A percentile compares a stretch with the other conserved stretches of the same genome.
Evolutionary conservation across 2,113 vertebrate genomes (phyloP).

Genomic region (Heterocephalus glaber): DNA sequence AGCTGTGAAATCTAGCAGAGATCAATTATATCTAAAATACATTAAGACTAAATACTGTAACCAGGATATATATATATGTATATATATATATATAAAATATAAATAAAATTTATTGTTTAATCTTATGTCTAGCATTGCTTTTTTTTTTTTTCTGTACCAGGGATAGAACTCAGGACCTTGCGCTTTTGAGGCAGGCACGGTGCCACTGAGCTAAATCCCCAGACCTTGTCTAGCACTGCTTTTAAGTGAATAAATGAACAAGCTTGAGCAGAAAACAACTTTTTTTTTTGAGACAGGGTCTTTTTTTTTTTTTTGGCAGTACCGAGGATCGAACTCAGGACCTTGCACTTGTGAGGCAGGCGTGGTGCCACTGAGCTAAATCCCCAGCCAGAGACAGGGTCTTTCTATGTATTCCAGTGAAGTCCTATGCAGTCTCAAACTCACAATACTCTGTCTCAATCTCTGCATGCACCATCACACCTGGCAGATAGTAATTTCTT

Average conservation of each 20-base stretch:
- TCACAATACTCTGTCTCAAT: neutral
- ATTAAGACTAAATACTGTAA: conserved; percentile 10
- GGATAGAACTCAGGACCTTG: too few species aligned
- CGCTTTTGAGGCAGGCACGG: too few species aligned
- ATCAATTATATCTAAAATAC: neutral
- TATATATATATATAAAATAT: neutral
- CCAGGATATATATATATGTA: neutral
- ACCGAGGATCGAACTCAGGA: too few species aligned
- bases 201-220: too few species aligned
- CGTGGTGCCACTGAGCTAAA: too few species aligned
- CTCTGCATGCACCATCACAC: neutral
- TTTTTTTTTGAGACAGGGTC: too few species aligned
- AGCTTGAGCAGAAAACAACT: neutral
- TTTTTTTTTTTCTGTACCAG: too few species aligned
- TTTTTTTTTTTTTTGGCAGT: too few species aligned
- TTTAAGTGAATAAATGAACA: conserved; percentile 24
- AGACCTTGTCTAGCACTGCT: neutral
- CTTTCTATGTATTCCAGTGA: neutral
- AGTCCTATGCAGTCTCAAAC: neutral
- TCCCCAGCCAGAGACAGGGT: neutral
- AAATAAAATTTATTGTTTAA: conserved; percentile 22
- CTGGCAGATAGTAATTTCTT: neutral
- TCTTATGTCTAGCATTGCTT: neutral
- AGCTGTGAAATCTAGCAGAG: neutral
- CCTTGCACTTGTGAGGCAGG: too few species aligned